These are phyloP conservation scores for Erynnis tages DNA, from an alignment of 2,888 invertebrate species.

Conservation along the genomic window DNA sequence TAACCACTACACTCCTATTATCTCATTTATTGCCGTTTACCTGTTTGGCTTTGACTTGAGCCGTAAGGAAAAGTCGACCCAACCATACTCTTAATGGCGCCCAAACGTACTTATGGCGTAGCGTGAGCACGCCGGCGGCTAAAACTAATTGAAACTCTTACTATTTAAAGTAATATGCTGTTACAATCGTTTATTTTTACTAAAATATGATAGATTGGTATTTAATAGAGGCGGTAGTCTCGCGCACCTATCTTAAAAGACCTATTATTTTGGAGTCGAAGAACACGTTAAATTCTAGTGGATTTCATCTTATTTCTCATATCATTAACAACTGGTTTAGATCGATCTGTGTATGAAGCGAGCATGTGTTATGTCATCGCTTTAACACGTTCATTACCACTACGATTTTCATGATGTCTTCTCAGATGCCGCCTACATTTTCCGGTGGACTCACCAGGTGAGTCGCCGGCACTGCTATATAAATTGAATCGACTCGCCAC, in stretches of 20 bases:
- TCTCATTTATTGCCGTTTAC: slow-evolving; percentile 14
- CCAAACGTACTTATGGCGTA: slow-evolving; percentile 42
- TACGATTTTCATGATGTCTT: too few species aligned
- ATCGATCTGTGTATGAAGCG: not conserved
- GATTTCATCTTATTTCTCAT: not conserved
- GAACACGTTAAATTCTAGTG: slow-evolving; percentile 4
- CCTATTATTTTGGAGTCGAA: not conserved
- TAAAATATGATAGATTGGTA: slow-evolving; percentile 40
- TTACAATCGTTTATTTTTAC: slow-evolving; percentile 35
- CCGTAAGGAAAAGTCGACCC: slow-evolving; percentile 6
- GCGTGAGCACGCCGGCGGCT: slow-evolving; percentile 47
- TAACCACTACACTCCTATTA: slow-evolving; percentile 10
- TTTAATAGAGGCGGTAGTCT: slow-evolving; percentile 36
- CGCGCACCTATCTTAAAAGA: not conserved
- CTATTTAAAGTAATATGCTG: slow-evolving; percentile 37
- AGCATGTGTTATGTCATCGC: slow-evolving; percentile 29
- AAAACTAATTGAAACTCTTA: slow-evolving; percentile 42
- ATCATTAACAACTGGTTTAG: slow-evolving; percentile 11
- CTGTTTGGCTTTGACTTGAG: slow-evolving; percentile 29
- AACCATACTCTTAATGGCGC: slow-evolving; percentile 42
- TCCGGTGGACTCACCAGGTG: too few species aligned
- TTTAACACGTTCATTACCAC: too few species aligned
- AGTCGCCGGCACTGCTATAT: too few species aligned
- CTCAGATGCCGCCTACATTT: too few species aligned
- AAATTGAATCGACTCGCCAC: too few species aligned